Conservation (phyloP, 2,888 invertebrate genomes). For the Eurois occulta region DNA sequence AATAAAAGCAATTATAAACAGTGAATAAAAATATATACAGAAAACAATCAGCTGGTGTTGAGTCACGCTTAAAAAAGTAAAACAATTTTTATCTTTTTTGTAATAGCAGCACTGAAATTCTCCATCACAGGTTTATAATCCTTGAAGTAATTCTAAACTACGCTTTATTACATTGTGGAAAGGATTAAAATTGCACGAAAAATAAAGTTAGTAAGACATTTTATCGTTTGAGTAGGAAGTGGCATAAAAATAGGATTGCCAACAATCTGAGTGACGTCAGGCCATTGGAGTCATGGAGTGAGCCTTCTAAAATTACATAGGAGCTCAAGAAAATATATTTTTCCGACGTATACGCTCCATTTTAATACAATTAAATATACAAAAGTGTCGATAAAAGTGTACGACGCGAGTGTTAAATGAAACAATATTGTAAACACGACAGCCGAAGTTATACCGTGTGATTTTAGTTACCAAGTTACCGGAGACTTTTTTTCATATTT, state of each 20-base stretch:
- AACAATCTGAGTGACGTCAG: constrained; percentile 90
- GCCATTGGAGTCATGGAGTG: constrained; percentile 84
- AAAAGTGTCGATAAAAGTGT: constrained; percentile 81
- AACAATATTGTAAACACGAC: constrained; percentile 66
- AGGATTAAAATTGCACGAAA: constrained; percentile 77
- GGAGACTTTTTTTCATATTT: constrained; percentile 77
- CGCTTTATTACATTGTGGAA: constrained; percentile 74
- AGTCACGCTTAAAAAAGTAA: constrained; percentile 51
- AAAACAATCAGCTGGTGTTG: constrained; percentile 67
- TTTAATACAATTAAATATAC: constrained; percentile 76
- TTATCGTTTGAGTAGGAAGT: constrained; percentile 85
- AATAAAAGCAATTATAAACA: neutral
- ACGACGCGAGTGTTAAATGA: constrained; percentile 78
- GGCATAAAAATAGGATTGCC: constrained; percentile 90
- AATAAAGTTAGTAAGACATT: constrained; percentile 78
- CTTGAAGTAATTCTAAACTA: constrained; percentile 71
- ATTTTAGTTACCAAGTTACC: constrained; percentile 81
- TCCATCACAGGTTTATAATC: constrained; percentile 76
- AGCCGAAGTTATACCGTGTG: constrained; percentile 67
- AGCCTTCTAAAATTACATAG: constrained; percentile 89
- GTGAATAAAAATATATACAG: neutral
- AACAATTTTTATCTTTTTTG: constrained; percentile 61
- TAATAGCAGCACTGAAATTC: constrained; percentile 74
- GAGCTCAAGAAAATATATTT: constrained; percentile 83
- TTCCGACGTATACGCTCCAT: constrained; percentile 78